phyloP scores from a whole-genome alignment of 2,113 vertebrate species.

The Lepus europaeus region DNA sequence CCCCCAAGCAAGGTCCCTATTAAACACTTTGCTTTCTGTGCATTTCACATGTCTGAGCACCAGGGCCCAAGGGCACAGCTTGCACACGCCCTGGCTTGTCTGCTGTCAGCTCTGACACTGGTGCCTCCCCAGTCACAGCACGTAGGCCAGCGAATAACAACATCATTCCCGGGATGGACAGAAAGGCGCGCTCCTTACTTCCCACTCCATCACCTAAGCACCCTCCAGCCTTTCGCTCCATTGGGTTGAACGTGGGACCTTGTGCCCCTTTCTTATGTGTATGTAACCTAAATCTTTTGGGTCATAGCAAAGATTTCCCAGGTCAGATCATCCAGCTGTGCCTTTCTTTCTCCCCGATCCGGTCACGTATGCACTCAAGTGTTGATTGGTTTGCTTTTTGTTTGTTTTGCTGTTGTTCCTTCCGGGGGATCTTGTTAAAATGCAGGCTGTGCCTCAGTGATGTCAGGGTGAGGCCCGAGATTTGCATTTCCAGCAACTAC shows the following conservation, averaged over 20 bases:
- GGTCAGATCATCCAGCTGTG: not conserved
- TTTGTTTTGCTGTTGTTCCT: not conserved
- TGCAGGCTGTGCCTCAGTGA: not conserved
- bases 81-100: accelerated
- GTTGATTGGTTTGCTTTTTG: not conserved
- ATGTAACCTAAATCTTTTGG: not conserved
- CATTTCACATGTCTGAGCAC: not conserved
- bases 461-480: not conserved
- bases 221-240: not conserved
- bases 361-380: not conserved
- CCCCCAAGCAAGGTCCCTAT: not conserved
- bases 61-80: not conserved
- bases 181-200: not conserved
- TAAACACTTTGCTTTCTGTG: not conserved
- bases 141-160: too few species aligned
- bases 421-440: not conserved
- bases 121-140: not conserved
- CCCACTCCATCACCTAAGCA: not conserved
- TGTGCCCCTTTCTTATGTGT: not conserved
- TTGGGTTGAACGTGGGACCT: not conserved
- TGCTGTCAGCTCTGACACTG: too few species aligned
- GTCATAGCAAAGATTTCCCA: not conserved
- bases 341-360: not conserved
- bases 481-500: not conserved
- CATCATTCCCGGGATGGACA: not conserved